Evolutionary conservation across 2,888 invertebrate genomes (phyloP).

Genomic region (Kryphioiulus occultus): DNA sequence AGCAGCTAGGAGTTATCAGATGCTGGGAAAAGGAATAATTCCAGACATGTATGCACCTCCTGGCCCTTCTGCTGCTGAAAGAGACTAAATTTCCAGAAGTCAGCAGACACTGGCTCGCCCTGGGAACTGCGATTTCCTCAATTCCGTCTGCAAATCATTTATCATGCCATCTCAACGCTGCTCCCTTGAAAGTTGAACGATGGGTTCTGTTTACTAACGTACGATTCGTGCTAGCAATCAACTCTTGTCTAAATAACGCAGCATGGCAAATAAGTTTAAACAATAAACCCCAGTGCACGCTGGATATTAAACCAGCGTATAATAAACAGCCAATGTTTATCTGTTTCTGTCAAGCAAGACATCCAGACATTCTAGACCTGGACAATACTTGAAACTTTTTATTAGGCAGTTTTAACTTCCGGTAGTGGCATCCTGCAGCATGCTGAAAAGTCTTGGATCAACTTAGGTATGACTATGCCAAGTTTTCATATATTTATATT

Average conservation of each 20-base stretch:
- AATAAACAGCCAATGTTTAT: not conserved
- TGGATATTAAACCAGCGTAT: not conserved
- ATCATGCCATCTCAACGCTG: not conserved
- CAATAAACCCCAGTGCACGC: not conserved
- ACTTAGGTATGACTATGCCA: too few species aligned
- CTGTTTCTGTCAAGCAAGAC: too few species aligned
- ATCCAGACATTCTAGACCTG: too few species aligned
- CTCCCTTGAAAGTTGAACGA: not conserved
- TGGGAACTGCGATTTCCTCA: not conserved
- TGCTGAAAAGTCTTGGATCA: too few species aligned
- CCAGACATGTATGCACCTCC: not conserved
- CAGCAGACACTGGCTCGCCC: not conserved
- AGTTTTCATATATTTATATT: too few species aligned
- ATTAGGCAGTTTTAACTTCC: too few species aligned
- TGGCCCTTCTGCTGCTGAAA: not conserved
- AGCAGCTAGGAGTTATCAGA: not conserved
- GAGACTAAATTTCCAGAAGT: not conserved
- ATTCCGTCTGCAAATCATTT: not conserved
- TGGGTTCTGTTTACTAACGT: not conserved
- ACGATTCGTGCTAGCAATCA: not conserved
- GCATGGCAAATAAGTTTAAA: not conserved
- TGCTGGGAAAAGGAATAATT: not conserved
- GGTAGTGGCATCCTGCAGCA: too few species aligned
- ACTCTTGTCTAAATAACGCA: not conserved
- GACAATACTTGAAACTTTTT: too few species aligned